Base-by-base conservation (phyloP, 2,113 vertebrate genomes). In the Castor canadensis region DNA sequence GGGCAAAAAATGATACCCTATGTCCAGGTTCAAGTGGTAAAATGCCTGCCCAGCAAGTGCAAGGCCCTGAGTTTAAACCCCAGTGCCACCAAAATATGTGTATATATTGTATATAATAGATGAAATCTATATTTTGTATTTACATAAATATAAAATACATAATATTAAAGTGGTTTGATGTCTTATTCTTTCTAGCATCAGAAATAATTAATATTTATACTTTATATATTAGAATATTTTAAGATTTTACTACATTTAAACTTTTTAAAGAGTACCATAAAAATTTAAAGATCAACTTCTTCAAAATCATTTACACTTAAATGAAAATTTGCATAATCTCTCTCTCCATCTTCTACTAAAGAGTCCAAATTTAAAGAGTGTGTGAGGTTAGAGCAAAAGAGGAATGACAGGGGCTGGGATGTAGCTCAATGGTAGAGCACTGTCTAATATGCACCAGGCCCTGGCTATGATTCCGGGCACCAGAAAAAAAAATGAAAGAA, bases 221-320 rank as follows among this genome's bases (percentile, higher is more conserved):
- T 85, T 86, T 90, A 69, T n/a, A 85, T 40, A 71, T 71, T 79
- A 71, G 73, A 94, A 64, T 22, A 93, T 64, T 67, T 77, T 49
- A 6, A 73, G 5, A 38, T 38, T 64, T 60, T 47, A 87, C 40
- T 72, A 49, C 12, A 67, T 67, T 62, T 76, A 92, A 88, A 35
- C 40, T 87, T 92, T 81, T 71, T n/a, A 72, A 91, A 82, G 16
- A 16, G 17, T 56, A 32, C 10, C 19, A 81, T 45, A 66, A 84
- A 96, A 76, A 72, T 64, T 3, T 47, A 85, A 95, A 90, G 13
- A 11, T 75, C 30, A 71, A 35, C 20, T 85, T 95, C 6, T 93
- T 72, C 73, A 12, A 82, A 20, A 52, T 49, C 9, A 67, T 49
- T 94, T 73, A 30, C 52, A 45, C 28, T 79, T 32, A 38, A 64